Percentiles rank a stretch among this genome's conserved stretches.
phyloP scores from a whole-genome alignment of 2,888 invertebrate species.

The Erpobdella octoculata region DNA sequence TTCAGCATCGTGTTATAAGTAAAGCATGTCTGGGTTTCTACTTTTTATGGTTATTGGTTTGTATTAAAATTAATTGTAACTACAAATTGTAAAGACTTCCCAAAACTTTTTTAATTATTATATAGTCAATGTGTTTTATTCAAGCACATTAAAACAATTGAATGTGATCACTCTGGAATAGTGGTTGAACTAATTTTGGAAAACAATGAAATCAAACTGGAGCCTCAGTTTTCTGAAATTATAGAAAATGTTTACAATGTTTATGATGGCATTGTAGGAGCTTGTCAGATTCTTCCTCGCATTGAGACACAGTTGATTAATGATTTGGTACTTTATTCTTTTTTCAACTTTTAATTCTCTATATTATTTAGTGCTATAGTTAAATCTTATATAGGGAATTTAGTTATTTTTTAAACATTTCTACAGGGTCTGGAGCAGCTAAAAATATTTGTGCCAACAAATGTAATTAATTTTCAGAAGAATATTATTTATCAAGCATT shows the following conservation, averaged over 20 bases:
- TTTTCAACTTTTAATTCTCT: no score
- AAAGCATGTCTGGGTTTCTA: no score
- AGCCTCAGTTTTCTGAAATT: constrained; percentile 60
- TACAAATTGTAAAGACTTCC: no score
- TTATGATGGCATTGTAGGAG: constrained; percentile 66
- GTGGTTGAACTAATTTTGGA: constrained; percentile 51
- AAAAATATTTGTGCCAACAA: not conserved
- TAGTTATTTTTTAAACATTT: no score
- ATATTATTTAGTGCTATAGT: no score
- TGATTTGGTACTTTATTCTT: not conserved
- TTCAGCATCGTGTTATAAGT: no score
- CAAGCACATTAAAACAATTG: constrained; percentile 35
- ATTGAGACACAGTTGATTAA: constrained; percentile 68
- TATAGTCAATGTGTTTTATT: no score
- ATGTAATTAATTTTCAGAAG: constrained; percentile 16
- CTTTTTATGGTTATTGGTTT: no score
- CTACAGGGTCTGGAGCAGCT: not conserved
- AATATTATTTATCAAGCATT: constrained; percentile 14
- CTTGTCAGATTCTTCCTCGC: constrained; percentile 66
- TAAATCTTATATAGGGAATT: no score
- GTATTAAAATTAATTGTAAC: no score
- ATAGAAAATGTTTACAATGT: constrained; percentile 63
- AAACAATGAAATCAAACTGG: constrained; percentile 49
- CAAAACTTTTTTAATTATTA: no score
- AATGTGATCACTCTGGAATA: constrained; percentile 52